Evolutionary conservation across 2,888 invertebrate species (phyloP).

Genomic region (Geophilus truncorum): DNA sequence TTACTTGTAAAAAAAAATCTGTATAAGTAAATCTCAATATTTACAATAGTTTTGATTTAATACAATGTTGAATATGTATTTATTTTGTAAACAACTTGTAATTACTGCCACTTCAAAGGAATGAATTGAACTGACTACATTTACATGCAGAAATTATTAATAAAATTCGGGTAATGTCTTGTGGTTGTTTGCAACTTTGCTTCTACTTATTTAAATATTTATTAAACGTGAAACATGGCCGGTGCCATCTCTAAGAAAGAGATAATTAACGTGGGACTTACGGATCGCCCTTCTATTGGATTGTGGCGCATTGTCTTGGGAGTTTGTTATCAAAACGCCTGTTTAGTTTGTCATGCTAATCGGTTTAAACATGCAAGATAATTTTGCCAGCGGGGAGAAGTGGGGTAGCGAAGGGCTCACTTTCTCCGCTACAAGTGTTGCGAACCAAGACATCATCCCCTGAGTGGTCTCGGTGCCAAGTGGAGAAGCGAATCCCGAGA

Average conservation of each 20-base stretch:
- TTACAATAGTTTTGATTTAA: too few relatives aligned
- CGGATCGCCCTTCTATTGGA: neutral
- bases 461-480: neutral
- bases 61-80: too few relatives aligned
- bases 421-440: neutral
- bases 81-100: too few relatives aligned
- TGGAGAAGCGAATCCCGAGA: neutral
- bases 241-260: too few relatives aligned
- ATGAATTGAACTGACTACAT: neutral
- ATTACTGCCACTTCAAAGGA: too few relatives aligned
- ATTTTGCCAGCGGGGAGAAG: too few relatives aligned
- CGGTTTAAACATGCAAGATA: neutral
- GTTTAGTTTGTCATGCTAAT: conserved; percentile 3
- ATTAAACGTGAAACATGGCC: too few relatives aligned
- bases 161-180: neutral
- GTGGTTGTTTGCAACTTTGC: too few relatives aligned
- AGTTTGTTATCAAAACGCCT: too few relatives aligned
- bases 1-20: too few relatives aligned
- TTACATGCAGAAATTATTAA: neutral
- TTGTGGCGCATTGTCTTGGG: neutral
- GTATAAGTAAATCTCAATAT: too few relatives aligned
- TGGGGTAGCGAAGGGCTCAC: too few relatives aligned
- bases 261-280: neutral
- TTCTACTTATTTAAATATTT: neutral
- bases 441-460: neutral